A percentile compares a stretch with the other conserved stretches of the same genome.
These are phyloP conservation scores for Anseranas semipalmata DNA, from an alignment of 2,113 vertebrate genomes.

Conservation along the genomic window DNA sequence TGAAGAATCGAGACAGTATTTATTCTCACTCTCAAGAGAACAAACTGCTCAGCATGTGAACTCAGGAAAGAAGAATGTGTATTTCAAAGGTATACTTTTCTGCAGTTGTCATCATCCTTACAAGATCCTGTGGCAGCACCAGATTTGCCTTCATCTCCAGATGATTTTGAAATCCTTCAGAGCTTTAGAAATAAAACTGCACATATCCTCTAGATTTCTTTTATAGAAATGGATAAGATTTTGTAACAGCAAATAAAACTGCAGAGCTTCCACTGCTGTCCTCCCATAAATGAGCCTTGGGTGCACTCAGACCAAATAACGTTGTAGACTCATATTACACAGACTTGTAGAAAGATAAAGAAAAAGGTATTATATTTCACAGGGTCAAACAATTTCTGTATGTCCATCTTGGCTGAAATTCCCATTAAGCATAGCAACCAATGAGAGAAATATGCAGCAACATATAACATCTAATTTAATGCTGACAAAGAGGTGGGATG, in stretches of 20 bases:
- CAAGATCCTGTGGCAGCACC: neutral
- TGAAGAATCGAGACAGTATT: neutral
- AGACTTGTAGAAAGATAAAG: neutral
- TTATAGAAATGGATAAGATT: constrained; percentile 37
- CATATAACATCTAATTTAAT: constrained; percentile 35
- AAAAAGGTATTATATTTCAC: neutral
- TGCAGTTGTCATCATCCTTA: constrained; percentile 5
- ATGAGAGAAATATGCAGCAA: neutral
- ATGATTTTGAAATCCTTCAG: constrained; percentile 43
- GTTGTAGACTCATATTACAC: neutral
- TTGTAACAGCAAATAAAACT: constrained; percentile 29
- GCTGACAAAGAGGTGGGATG: constrained; percentile 39
- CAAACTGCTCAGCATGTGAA: neutral
- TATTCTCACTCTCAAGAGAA: neutral
- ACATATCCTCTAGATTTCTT: constrained; percentile 23
- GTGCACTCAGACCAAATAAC: constrained; percentile 5
- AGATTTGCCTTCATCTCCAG: constrained; percentile 17
- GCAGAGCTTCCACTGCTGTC: neutral
- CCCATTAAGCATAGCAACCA: constrained; percentile 16
- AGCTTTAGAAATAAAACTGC: constrained; percentile 35
- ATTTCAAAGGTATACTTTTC: neutral
- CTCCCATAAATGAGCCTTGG: constrained; percentile 3
- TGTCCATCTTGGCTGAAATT: constrained; percentile 34
- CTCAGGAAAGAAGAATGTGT: neutral
- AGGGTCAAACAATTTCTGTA: constrained; percentile 15